Evolutionary conservation across 1,140 invertebrate genomes (phyloP), one percentile per base, ranked within the genome.

Genomic region (Drosophila malerkotliana): DNA sequence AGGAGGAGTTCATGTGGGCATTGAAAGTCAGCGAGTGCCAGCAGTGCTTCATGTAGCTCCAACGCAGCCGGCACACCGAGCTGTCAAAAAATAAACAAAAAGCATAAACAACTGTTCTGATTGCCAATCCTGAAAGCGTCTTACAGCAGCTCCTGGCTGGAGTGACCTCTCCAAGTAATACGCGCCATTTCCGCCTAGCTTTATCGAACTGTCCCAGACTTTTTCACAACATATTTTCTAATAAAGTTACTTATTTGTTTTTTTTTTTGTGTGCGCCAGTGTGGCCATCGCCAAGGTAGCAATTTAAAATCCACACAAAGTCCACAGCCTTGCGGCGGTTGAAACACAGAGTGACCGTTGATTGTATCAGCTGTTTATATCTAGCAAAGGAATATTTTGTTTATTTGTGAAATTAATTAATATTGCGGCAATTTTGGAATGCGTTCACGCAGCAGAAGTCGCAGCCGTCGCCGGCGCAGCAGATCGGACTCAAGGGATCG

Each of bases 1-100:
- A 98, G 78, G 94, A 95, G 88, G 94, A 94, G 84, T 94, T 95
- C 91, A 96, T 93, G 81, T 96, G 96, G 52, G 95, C 93, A 92
- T 97, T 97, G 76, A 96, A 97, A 18, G 95, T 95, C 3, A 96
- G 91, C 5, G 94, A 95, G 56, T 82, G 77, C 74, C 80, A 85
- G 58, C 90, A 91, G 18, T 81, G 73, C 28, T 90, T 91, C 71
- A 91, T 85, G 32, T 91, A 91, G 0, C 62, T 72, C 82, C 85
- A 91, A 4, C 75, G 87, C 5, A 82, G 24, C 1, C 71, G 77
- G 14, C 72, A 56, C 18, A 44, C 58, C 14, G 74, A 72, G 7
- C 89, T 91, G 30, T 2, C 28, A 41, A 30, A 32, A 5, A 51
- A 21, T 28, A 45, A 51, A 30, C 47, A 41, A 47, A 32, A 26